Evolutionary conservation across 53 echinoderm and acorn worm species (phyloP).

Genomic region (Mesocentrotus franciscanus): DNA sequence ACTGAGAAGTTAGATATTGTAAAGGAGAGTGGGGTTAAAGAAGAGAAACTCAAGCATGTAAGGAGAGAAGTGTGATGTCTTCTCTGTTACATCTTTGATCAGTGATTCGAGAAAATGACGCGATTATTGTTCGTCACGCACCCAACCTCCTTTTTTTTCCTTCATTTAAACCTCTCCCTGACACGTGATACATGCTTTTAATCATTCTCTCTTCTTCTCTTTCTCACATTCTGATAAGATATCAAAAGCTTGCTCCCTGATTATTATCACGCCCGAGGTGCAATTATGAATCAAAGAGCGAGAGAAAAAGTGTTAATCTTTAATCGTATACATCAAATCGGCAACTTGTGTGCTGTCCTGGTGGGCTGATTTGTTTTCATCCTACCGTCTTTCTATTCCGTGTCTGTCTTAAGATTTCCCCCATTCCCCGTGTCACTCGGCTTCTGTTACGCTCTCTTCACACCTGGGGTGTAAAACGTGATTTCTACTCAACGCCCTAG

Average conservation of each 20-base stretch:
- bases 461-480: slow-evolving; percentile 56
- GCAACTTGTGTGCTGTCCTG: slow-evolving; percentile 56
- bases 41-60: not conserved
- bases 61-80: not conserved
- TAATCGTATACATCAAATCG: slow-evolving; percentile 56
- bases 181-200: slow-evolving; percentile 46
- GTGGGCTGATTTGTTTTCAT: slow-evolving; percentile 39
- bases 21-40: not conserved
- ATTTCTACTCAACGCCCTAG: slow-evolving; percentile 45
- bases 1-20: not conserved
- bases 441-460: slow-evolving; percentile 61
- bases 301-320: slow-evolving; percentile 48
- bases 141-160: slow-evolving; percentile 36
- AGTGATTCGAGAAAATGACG: slow-evolving; percentile 44
- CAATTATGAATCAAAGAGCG: slow-evolving; percentile 57
- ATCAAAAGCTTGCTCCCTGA: slow-evolving; percentile 2
- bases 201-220: slow-evolving; percentile 34
- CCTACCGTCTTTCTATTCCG: slow-evolving; percentile 20
- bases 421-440: slow-evolving; percentile 6
- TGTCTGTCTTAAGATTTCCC: not conserved
- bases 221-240: not conserved
- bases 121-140: slow-evolving; percentile 15
- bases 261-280: slow-evolving; percentile 51
- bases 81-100: slow-evolving; percentile 47
- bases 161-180: slow-evolving; percentile 1